Base-by-base conservation (phyloP, 92 coral and sea anemone species). In the Siderastrea radians region DNA sequence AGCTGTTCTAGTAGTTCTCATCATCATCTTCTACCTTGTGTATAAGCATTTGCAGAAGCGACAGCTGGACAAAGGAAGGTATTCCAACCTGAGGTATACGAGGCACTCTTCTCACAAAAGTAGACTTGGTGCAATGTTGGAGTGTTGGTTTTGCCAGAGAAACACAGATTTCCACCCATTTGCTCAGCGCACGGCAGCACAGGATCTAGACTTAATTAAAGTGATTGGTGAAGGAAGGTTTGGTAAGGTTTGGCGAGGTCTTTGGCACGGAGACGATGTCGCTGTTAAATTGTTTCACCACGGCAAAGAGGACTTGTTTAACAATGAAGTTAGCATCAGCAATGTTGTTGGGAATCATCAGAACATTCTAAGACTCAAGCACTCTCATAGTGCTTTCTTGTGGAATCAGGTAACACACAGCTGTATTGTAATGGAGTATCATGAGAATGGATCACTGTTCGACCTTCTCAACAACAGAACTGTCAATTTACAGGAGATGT, bases 351-450 rank as follows among this genome's bases (percentile, higher is more conserved):
- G 96, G 59, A 92, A 95, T 11, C 98, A 97, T 86, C 98, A 95
- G 46, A 93, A 94, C 49, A 93, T 97, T 66, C 82, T 95, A 13
- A 74, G 87, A 84, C 72, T 84, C 4, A 71, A 72, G 38, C 80
- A 72, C 46, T 84, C 80, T 38, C 80, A 84, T 52, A 59, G 77
- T n/a, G 69, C 73, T 48, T 72, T 84, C 11, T 60, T 19, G 12
- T 74, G 87, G 87, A 60, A 74, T 62, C 78, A 73, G 90, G 98
- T 94, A 19, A 97, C 96, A 1, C 92, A 94, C 81, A 97, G 94
- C 93, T 97, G 99, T 93, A 95, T 97, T 64, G 93, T 97, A 58
- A 95, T 94, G 81, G 95, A 95, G 66, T 97, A 90, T 82, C 98
- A 97, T 26, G 94, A 91, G 60, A 91, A 94, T 72, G 98, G 99